Percentiles rank a stretch among this genome's conserved stretches.
Evolutionary conservation across 2,888 invertebrate species (phyloP).

Genomic region (Reticulitermes lucifugus): DNA sequence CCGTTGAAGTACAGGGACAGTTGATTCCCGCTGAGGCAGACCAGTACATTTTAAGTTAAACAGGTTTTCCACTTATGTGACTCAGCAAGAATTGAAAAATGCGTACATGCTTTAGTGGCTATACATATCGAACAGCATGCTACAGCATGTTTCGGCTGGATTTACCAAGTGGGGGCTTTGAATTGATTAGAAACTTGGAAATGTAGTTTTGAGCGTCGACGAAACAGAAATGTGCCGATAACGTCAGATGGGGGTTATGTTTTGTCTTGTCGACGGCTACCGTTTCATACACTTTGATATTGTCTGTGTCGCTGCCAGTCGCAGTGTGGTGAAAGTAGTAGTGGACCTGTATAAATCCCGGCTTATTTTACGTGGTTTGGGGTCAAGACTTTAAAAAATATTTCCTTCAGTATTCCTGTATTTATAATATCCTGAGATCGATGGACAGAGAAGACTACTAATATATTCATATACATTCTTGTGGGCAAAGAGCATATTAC

Average conservation of each 20-base stretch:
- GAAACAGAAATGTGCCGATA: neutral
- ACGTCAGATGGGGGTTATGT: neutral
- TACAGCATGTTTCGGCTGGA: neutral
- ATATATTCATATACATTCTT: no score
- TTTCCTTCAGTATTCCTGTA: no score
- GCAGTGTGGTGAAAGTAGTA: no score
- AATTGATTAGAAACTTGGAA: neutral
- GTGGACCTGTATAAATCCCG: no score
- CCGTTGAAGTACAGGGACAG: neutral
- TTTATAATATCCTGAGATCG: no score
- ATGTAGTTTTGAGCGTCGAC: neutral
- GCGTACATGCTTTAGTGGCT: no score
- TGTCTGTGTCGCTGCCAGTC: no score
- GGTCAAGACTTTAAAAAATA: no score
- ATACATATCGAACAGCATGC: neutral
- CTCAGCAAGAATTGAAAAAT: neutral
- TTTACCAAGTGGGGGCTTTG: neutral
- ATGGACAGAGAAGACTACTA: no score
- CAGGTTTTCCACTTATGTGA: neutral
- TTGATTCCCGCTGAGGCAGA: slow-evolving; percentile 29
- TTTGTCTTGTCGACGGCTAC: neutral
- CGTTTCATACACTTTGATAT: no score
- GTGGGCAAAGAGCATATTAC: no score
- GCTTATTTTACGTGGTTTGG: no score
- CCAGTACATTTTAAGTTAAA: slow-evolving; percentile 32